A percentile compares a stretch with the other conserved stretches of the same genome.
Evolutionary conservation across 2,113 vertebrate genomes (phyloP).

Genomic region (Rhea pennata): DNA sequence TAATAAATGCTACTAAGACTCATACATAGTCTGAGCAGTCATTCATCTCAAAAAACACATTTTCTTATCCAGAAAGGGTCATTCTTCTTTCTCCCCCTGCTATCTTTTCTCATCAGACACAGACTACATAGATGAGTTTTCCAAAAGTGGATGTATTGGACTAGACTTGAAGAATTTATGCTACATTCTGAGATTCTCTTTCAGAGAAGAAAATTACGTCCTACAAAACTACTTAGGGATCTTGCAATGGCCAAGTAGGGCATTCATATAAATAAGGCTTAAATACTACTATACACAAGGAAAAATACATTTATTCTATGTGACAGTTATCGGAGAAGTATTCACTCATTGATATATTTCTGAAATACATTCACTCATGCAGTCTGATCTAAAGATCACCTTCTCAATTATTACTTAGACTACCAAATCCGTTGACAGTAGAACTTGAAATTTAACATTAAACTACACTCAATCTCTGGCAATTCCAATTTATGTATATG

Average conservation of each 20-base stretch:
- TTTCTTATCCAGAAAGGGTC: background rate
- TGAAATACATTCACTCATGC: background rate
- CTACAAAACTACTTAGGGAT: background rate
- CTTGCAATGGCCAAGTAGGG: background rate
- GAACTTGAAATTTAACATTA: background rate
- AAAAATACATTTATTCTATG: background rate
- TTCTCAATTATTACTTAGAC: background rate
- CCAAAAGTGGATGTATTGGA: background rate
- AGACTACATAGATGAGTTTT: background rate
- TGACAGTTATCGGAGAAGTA: background rate
- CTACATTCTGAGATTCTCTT: background rate
- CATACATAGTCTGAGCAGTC: background rate
- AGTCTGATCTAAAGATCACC: background rate
- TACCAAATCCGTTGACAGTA: background rate
- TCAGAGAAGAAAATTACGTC: background rate
- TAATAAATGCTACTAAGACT: background rate
- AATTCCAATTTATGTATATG: background rate
- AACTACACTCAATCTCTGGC: background rate
- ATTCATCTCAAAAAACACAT: background rate
- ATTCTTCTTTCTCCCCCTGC: background rate
- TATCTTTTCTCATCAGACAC: background rate
- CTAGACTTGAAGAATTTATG: background rate
- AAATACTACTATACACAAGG: background rate
- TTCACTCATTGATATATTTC: too few species aligned
- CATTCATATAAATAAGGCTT: background rate